Evolutionary conservation across 2,888 invertebrate species (phyloP).

Genomic region (Atherix ibis): DNA sequence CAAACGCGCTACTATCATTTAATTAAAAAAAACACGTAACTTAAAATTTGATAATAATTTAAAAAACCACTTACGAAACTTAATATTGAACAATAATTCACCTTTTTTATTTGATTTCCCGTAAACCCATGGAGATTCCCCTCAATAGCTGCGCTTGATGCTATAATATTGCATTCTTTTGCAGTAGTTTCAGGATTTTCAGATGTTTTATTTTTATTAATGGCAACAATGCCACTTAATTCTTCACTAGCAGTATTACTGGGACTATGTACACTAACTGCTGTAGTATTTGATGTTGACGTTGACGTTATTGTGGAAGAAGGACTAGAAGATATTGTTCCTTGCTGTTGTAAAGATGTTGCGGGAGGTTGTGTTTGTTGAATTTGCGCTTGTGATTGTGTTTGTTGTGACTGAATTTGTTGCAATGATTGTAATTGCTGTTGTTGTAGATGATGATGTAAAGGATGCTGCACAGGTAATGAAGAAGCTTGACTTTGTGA

Average conservation of each 20-base stretch:
- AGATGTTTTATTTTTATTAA: background rate
- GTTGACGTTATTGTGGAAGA: conserved; percentile 13
- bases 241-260: background rate
- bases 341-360: conserved; percentile 3
- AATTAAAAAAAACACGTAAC: too few species aligned
- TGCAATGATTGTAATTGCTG: conserved; percentile 10
- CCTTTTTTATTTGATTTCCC: too few species aligned
- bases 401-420: conserved; percentile 19
- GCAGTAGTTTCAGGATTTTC: background rate
- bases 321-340: conserved; percentile 14
- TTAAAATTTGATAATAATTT: too few species aligned
- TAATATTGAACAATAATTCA: too few species aligned
- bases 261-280: too few species aligned
- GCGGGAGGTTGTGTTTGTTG: conserved; percentile 14
- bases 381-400: conserved; percentile 20
- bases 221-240: background rate
- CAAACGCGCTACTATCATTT: too few species aligned
- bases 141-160: too few species aligned
- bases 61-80: too few species aligned
- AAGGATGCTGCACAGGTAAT: conserved; percentile 31
- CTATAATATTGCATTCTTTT: too few species aligned
- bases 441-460: conserved; percentile 20
- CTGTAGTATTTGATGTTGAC: conserved; percentile 1
- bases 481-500: conserved; percentile 9
- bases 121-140: too few species aligned